Percentiles rank a stretch among this genome's conserved stretches.
These are phyloP conservation scores for Virgularia gustaviana DNA, from an alignment of 92 coral and sea anemone genomes.

Conservation along the genomic window DNA sequence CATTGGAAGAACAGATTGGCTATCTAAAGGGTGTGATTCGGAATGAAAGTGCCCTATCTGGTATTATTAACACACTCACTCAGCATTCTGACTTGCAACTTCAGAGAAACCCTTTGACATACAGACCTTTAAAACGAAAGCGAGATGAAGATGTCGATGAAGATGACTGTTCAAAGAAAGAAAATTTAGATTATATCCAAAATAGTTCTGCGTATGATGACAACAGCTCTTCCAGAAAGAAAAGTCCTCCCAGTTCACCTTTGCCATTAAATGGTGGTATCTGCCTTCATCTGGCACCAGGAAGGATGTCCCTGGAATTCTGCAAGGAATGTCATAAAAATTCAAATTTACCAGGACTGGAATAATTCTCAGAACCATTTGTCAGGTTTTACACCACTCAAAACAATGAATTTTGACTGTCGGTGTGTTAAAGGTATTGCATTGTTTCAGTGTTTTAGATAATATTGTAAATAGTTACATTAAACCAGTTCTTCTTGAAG, in stretches of 20 bases:
- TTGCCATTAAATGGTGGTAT: slow-evolving; percentile 60
- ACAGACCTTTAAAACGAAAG: slow-evolving; percentile 35
- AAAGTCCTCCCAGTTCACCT: background rate
- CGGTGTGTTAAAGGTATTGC: background rate
- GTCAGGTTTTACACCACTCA: background rate
- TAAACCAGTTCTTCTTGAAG: too few species aligned
- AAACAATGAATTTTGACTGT: background rate
- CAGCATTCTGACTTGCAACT: slow-evolving; percentile 61
- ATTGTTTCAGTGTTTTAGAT: too few species aligned
- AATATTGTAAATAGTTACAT: too few species aligned
- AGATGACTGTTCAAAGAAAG: background rate
- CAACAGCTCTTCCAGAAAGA: too few species aligned
- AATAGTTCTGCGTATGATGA: too few species aligned
- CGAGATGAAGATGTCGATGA: slow-evolving; percentile 38
- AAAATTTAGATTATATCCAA: too few species aligned
- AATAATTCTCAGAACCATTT: background rate
- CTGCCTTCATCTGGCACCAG: slow-evolving; percentile 75
- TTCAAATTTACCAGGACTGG: slow-evolving; percentile 24
- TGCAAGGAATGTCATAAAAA: slow-evolving; percentile 70
- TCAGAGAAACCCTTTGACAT: slow-evolving; percentile 42
- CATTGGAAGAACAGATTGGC: slow-evolving; percentile 39
- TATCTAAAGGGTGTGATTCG: slow-evolving; percentile 76
- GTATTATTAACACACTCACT: slow-evolving; percentile 57
- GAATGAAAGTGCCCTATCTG: slow-evolving; percentile 73
- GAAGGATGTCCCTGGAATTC: slow-evolving; percentile 79